A percentile compares a stretch with the other conserved stretches of the same genome.
phyloP scores from a whole-genome alignment of 1,140 invertebrate species.

The Triops longicaudatus region DNA sequence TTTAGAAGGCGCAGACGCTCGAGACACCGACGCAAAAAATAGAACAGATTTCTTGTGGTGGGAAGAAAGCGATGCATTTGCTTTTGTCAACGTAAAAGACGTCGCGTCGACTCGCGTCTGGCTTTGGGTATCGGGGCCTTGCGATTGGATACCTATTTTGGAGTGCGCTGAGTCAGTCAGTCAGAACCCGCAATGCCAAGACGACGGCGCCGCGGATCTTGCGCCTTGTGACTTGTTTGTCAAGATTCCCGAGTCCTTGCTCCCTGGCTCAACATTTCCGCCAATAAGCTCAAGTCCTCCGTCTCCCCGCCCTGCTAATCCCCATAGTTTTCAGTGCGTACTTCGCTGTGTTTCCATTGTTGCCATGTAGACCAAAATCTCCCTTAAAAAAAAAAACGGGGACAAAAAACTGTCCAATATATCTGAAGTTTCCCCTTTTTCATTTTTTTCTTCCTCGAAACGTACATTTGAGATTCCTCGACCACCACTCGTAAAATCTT shows the following conservation, averaged over 20 bases:
- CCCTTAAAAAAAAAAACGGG: too few relatives aligned
- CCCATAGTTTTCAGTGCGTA: not conserved
- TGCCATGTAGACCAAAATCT: too few relatives aligned
- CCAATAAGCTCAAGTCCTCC: not conserved
- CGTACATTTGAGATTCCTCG: too few relatives aligned
- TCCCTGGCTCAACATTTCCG: not conserved
- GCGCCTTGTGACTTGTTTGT: conserved; percentile 11
- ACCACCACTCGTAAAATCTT: too few relatives aligned
- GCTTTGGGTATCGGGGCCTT: not conserved
- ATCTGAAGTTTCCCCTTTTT: too few relatives aligned
- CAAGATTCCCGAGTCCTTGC: not conserved
- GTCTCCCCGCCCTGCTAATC: not conserved
- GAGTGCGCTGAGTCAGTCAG: conserved; percentile 10
- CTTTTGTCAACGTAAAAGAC: conserved; percentile 15
- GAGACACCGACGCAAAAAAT: not conserved
- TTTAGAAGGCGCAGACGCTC: not conserved
- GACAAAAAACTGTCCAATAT: too few relatives aligned
- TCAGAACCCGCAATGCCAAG: conserved; percentile 10
- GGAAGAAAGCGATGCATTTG: conserved; percentile 2
- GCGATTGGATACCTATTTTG: conserved; percentile 5
- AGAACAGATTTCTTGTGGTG: not conserved
- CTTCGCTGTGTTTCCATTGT: not conserved
- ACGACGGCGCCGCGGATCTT: conserved; percentile 3
- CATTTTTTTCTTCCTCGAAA: too few relatives aligned
- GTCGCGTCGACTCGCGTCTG: conserved; percentile 13